Base-by-base conservation (phyloP, 2,888 invertebrate species). In the Ceramica pisi region DNA sequence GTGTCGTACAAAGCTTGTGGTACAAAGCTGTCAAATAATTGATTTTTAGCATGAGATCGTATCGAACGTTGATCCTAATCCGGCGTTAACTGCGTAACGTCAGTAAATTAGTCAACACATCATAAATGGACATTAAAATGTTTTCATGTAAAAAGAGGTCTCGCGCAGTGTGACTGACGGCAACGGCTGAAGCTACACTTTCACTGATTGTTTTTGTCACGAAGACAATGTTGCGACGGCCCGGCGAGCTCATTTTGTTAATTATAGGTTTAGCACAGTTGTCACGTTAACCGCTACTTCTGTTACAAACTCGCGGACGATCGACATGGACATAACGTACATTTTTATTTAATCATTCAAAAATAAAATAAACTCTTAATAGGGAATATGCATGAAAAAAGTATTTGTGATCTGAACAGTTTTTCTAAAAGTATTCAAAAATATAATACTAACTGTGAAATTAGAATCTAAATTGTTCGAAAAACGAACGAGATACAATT, bases 201-300 rank as follows among this genome's bases (percentile, higher is more conserved):
- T 95, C 95, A 93, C 95, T 92, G 88, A 87, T 91, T 91, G 89
- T 90, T 90, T 90, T 90, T 92, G 91, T 92, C 91, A 93, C 89
- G 91, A 90, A 91, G 83, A 83, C 79, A 82, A 72, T 73, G 83
- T 81, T 68, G 71, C 73, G 71, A 79, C 72, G 67, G 78, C 66
- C 68, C 38, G 62, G 53, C 68, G 71, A 75, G 66, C 66, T 67
- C 81, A 76, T 72, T 78, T 72, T 66, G 59, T 68, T 79, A 75
- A 82, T 82, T 75, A 72, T 62, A 66, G 65, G 78, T 78, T 68
- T 68, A 70, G 56, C 69, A 57, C 53, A 71, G 55, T 65, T 67
- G 72, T 67, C 56, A 67, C 41, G 64, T 68, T 80, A 78, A 55
- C 46, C 23, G 62, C 59, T 19, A 78, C 21, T 44, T 65, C 26